These are phyloP conservation scores for Onychomys torridus DNA, from an alignment of 2,797 vertebrate species.

Conservation along the genomic window DNA sequence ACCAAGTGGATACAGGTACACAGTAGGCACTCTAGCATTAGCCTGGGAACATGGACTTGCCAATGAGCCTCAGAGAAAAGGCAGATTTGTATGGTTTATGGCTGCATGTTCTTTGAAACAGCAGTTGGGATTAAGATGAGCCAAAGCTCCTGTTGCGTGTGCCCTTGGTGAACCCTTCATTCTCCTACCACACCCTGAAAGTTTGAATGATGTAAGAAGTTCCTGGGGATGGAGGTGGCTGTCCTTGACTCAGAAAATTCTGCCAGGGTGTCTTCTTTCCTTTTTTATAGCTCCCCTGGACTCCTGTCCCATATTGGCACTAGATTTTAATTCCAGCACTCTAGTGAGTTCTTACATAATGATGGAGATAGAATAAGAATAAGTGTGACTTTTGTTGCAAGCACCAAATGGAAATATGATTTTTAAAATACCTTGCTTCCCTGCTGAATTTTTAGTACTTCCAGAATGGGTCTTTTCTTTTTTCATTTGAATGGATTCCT, in stretches of 20 bases:
- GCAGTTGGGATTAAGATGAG: background rate
- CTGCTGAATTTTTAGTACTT: background rate
- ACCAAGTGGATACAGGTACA: background rate
- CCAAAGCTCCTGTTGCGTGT: background rate
- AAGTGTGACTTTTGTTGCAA: background rate
- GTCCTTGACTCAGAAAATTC: background rate
- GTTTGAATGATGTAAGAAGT: background rate
- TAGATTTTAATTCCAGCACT: background rate
- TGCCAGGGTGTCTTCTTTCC: background rate
- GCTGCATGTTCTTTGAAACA: background rate
- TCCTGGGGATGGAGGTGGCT: background rate
- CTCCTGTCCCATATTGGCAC: background rate
- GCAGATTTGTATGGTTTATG: background rate
- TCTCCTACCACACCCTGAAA: fast-evolving
- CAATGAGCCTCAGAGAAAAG: background rate
- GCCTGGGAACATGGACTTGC: background rate
- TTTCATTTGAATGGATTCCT: background rate
- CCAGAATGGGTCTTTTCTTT: background rate
- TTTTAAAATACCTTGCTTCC: background rate
- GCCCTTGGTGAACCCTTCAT: background rate
- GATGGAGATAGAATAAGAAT: background rate
- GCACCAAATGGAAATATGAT: background rate
- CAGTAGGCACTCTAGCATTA: background rate
- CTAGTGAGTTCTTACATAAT: background rate
- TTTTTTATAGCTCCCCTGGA: background rate